Base-by-base conservation (phyloP, 2,888 invertebrate species). In the Scaeva pyrastri region DNA sequence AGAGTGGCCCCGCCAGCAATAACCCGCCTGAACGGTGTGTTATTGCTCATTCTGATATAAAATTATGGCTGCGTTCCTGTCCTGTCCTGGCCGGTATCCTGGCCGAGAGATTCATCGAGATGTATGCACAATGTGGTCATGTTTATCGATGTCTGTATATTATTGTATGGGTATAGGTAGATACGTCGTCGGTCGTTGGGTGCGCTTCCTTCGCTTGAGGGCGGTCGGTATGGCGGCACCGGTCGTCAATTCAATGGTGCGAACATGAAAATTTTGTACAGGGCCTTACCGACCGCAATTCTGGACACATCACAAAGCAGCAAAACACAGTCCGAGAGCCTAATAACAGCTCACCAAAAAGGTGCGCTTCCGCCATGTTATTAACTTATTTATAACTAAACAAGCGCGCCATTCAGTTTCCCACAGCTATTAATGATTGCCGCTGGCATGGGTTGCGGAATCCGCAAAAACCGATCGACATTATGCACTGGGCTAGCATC, bases 371-470 rank as follows among this genome's bases (percentile, higher is more conserved):
- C 92, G 92, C 92, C 91, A 91, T 92, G 90, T 92, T 92, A 92
- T 92, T 92, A 92, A 92, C 92, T 92, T 92, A 92, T 92, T 92
- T 92, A 91, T 91, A 92, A 92, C 91, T 88, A 88, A 89, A 89
- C 89, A 89, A 89, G 89, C 89, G 88, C 88, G 88, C 88, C 87
- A 89, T 88, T 89, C 77, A 78, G 78, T 83, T 86, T 87, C 87
- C 87, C 87, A 87, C 87, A 87, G 78, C 87, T 87, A 82, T 87
- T 87, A 87, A 78, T 83, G 78, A 75, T 87, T 82, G 82, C 86
- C 85, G 56, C 86, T 86, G 73, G 68, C 82, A 82, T 86, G 73
- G 70, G 77, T 73, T 76, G 70, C 48, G 75, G 75, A 60, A 75
- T 71, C 56, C 60, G 48, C 31, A 70, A 26, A 19, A 21, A 71